phyloP scores from a whole-genome alignment of 2,888 invertebrate genomes.

The Xylota sylvarum region DNA sequence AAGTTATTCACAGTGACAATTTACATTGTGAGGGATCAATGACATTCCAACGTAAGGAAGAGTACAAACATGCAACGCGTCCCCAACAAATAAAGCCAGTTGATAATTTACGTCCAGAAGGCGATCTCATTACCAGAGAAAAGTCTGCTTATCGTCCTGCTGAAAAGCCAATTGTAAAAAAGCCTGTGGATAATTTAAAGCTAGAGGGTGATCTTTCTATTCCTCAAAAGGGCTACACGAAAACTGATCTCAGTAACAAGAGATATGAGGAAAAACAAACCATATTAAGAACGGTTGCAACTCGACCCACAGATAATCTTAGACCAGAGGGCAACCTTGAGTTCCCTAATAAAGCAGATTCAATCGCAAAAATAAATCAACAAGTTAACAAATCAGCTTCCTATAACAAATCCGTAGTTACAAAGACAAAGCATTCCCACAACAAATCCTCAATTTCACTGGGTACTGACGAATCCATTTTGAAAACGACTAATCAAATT shows the following conservation, averaged over 20 bases:
- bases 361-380: slow-evolving; percentile 13
- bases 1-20: slow-evolving; percentile 87
- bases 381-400: slow-evolving; percentile 11
- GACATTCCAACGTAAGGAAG: slow-evolving; percentile 84
- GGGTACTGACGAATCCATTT: slow-evolving; percentile 86
- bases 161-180: slow-evolving; percentile 82
- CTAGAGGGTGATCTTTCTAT: slow-evolving; percentile 86
- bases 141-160: slow-evolving; percentile 83
- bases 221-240: slow-evolving; percentile 85
- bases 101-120: slow-evolving; percentile 83
- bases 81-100: slow-evolving; percentile 85
- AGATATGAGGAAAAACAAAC: not conserved
- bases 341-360: slow-evolving; percentile 83
- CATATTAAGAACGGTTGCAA: slow-evolving; percentile 83
- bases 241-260: slow-evolving; percentile 78
- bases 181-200: slow-evolving; percentile 88
- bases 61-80: slow-evolving; percentile 83
- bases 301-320: slow-evolving; percentile 86
- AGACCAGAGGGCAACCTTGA: slow-evolving; percentile 86
- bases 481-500: slow-evolving; percentile 87
- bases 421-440: slow-evolving; percentile 77
- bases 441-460: slow-evolving; percentile 88
- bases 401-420: slow-evolving; percentile 44
- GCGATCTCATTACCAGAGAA: slow-evolving; percentile 79
- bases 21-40: slow-evolving; percentile 86